Evolutionary conservation across 1,140 invertebrate species (phyloP).

Genomic region (Eriosoma lanigerum): DNA sequence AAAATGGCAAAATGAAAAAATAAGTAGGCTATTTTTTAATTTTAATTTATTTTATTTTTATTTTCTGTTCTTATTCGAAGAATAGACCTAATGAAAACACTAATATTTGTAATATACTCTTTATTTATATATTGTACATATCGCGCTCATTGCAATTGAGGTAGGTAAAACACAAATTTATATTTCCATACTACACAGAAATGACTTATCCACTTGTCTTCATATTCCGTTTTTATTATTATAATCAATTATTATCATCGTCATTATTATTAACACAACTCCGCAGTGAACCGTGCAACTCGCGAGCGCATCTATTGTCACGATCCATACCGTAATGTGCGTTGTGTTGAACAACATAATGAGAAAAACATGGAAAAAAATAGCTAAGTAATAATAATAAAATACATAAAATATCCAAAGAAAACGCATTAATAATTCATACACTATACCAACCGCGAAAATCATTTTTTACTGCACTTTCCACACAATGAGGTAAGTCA

Average conservation of each 20-base stretch:
- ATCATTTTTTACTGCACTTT: no score
- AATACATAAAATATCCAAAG: not conserved
- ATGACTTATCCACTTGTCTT: no score
- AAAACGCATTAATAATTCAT: not conserved
- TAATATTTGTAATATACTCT: not conserved
- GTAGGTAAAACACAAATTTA: no score
- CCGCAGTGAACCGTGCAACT: constrained; percentile 28
- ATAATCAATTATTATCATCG: no score
- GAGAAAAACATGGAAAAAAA: not conserved
- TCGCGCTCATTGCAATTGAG: not conserved
- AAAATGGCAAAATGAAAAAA: not conserved
- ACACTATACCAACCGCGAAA: not conserved
- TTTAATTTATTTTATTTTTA: no score
- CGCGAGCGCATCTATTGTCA: constrained; percentile 24
- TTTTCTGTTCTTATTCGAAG: not conserved
- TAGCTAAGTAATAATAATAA: not conserved
- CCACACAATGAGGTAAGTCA: no score
- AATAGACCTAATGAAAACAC: not conserved
- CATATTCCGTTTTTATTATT: no score
- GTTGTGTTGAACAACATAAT: constrained; percentile 24
- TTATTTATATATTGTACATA: not conserved
- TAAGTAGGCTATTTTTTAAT: not conserved
- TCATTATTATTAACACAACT: constrained; percentile 7
- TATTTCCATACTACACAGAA: no score
- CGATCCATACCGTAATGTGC: constrained; percentile 5